Conservation (phyloP, 2,113 vertebrate species). For the Mus spicilegus region DNA sequence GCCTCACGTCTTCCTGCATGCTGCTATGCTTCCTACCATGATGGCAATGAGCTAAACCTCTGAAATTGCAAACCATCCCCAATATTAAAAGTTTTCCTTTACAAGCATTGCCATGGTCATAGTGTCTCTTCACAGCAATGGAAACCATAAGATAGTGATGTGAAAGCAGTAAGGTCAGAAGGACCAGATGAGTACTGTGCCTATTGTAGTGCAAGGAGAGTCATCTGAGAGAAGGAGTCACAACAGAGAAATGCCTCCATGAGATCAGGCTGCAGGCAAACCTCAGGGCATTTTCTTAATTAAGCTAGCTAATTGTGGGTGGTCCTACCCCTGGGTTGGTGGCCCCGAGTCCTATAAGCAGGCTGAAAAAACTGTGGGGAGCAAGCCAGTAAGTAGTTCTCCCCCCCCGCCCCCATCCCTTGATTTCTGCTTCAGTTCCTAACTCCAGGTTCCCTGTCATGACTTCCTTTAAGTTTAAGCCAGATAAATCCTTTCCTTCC, state of each 20-base stretch:
- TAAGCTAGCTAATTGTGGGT: not conserved
- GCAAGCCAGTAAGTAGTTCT: not conserved
- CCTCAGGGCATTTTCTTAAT: not conserved
- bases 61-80: not conserved
- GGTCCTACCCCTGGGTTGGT: not conserved
- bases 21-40: not conserved
- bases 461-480: not conserved
- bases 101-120: not conserved
- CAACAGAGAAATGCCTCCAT: not conserved
- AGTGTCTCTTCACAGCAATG: not conserved
- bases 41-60: not conserved
- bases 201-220: rapidly evolving
- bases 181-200: not conserved
- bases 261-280: not conserved
- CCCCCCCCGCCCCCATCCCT: too few species aligned
- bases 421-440: not conserved
- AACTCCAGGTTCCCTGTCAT: not conserved
- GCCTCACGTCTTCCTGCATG: not conserved
- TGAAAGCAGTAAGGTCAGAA: not conserved
- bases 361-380: not conserved
- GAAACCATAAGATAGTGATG: not conserved
- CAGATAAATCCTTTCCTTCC: not conserved
- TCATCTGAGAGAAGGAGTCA: not conserved
- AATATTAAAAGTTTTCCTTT: not conserved
- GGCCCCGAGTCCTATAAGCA: not conserved